Evolutionary conservation across 2,797 vertebrate species (phyloP).

Genomic region (Mus caroli): DNA sequence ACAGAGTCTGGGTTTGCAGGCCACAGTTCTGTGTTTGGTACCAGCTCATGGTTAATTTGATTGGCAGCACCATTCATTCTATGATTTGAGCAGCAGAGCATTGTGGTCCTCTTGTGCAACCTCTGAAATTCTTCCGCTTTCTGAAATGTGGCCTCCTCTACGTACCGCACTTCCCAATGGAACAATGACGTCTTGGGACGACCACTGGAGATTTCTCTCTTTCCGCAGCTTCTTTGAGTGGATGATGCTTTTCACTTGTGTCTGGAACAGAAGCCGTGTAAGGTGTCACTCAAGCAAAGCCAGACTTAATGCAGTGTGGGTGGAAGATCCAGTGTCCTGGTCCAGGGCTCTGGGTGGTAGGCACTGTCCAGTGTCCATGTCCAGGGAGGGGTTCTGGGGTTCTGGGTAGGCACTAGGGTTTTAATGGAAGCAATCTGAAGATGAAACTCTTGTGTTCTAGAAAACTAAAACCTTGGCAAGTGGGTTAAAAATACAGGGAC

Average conservation of each 20-base stretch:
- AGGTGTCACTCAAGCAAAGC: background rate
- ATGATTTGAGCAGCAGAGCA: background rate
- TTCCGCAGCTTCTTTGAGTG: background rate
- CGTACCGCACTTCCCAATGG: accelerated
- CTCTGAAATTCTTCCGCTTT: background rate
- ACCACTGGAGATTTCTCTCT: background rate
- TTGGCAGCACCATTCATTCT: too few species aligned
- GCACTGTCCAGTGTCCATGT: too few species aligned
- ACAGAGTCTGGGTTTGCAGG: background rate
- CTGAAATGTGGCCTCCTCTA: too few species aligned
- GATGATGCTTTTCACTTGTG: background rate
- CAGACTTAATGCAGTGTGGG: background rate
- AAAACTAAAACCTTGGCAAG: background rate
- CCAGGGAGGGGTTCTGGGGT: too few species aligned
- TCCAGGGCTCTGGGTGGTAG: background rate
- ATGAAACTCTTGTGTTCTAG: background rate
- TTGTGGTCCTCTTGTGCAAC: background rate
- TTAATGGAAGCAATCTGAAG: background rate
- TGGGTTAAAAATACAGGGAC: background rate
- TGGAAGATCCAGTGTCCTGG: background rate
- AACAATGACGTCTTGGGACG: too few species aligned
- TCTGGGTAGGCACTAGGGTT: background rate
- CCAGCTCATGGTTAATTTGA: background rate
- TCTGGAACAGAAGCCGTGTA: background rate
- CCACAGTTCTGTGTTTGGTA: background rate